Percentiles rank a stretch among this genome's conserved stretches.
Evolutionary conservation across 2,113 vertebrate genomes (phyloP).

Genomic region (Dromiciops gliroides): DNA sequence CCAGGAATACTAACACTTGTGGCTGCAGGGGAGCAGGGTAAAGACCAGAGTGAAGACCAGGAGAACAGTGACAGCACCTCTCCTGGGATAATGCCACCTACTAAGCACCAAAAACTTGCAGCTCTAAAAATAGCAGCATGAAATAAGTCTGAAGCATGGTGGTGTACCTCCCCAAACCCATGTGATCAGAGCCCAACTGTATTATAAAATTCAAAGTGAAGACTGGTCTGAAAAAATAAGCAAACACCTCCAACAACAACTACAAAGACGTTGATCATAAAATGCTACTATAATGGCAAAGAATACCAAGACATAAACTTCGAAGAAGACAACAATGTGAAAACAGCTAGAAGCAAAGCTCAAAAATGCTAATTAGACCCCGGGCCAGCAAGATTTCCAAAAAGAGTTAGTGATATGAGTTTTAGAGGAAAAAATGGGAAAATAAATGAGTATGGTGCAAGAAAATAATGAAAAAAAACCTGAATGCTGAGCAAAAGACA

Average conservation of each 20-base stretch:
- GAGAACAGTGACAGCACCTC: neutral
- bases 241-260: neutral
- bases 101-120: neutral
- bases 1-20: neutral
- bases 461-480: too few species aligned
- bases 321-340: neutral
- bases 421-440: neutral
- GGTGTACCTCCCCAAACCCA: neutral
- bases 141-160: neutral
- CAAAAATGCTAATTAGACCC: neutral
- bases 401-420: neutral
- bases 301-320: neutral
- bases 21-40: neutral
- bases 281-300: neutral
- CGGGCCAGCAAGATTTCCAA: neutral
- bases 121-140: neutral
- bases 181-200: neutral
- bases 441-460: neutral
- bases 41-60: neutral
- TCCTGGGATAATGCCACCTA: neutral
- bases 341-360: neutral
- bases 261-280: neutral
- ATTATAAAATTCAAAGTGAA: neutral
- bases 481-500: too few species aligned
- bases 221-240: neutral